Conservation (phyloP, 2,797 vertebrate species). For the Pantherophis alleghaniensis region DNA sequence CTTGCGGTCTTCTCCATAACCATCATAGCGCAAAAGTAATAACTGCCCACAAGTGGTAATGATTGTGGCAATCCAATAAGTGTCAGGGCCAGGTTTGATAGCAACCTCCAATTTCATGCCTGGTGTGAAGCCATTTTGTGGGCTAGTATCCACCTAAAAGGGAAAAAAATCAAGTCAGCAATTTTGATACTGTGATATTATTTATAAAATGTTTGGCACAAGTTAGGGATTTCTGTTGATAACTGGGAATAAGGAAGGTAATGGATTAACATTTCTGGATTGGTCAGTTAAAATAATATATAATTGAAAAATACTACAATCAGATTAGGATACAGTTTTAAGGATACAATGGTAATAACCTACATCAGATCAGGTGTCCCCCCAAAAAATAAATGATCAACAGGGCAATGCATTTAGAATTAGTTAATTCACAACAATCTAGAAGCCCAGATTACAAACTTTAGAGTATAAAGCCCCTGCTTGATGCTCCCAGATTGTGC, state of each 20-base stretch:
- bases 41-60: constrained; percentile 96
- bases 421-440: background rate
- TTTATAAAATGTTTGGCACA: background rate
- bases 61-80: constrained; percentile 90
- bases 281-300: background rate
- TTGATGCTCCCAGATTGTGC: background rate
- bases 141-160: constrained; percentile 89
- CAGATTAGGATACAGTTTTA: background rate
- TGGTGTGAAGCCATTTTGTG: constrained; percentile 91
- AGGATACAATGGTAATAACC: background rate
- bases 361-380: background rate
- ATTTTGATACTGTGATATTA: background rate
- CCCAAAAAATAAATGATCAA: background rate
- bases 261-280: background rate
- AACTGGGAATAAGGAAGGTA: background rate
- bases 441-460: background rate
- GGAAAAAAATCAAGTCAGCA: background rate
- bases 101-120: constrained; percentile 97
- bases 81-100: constrained; percentile 82
- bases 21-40: constrained; percentile 91
- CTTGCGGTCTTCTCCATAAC: constrained; percentile 90
- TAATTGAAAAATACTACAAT: background rate
- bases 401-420: background rate
- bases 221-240: background rate
- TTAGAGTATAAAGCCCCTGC: background rate